Conservation (phyloP, 2,113 vertebrate genomes). For the Ranitomeya variabilis region DNA sequence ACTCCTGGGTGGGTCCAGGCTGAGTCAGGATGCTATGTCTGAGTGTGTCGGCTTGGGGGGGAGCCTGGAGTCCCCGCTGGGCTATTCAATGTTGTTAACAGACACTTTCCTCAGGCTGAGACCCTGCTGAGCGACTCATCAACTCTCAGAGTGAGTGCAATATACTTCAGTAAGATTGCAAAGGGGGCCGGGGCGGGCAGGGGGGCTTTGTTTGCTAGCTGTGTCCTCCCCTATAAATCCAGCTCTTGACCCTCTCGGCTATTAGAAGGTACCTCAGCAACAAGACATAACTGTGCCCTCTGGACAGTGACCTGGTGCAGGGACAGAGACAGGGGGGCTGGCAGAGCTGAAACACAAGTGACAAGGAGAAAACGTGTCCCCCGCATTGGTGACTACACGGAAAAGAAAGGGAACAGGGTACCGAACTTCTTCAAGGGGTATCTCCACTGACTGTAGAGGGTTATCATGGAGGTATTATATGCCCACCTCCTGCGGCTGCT, state of each 20-base stretch:
- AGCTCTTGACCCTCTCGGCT: conserved; percentile 38
- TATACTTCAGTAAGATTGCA: conserved; percentile 51
- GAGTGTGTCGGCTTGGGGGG: conserved; percentile 39
- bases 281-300: conserved; percentile 3
- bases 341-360: background rate
- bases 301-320: background rate
- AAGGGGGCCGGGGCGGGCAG: conserved; percentile 20
- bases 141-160: conserved; percentile 54
- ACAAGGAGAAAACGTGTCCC: background rate
- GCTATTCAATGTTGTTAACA: conserved; percentile 60
- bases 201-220: conserved; percentile 42
- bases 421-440: background rate
- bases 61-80: conserved; percentile 52
- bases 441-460: conserved; percentile 20
- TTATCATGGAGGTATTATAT: conserved; percentile 2
- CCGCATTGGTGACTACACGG: background rate
- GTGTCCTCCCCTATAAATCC: conserved; percentile 39
- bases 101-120: conserved; percentile 63
- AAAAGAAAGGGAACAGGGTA: conserved; percentile 36
- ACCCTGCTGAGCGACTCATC: conserved; percentile 57
- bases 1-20: conserved; percentile 55
- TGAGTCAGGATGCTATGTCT: conserved; percentile 58
- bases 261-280: conserved; percentile 18
- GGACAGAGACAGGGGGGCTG: background rate
- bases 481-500: conserved; percentile 22